Percentiles rank a stretch among this genome's conserved stretches.
These are phyloP conservation scores for Tanypteryx hageni DNA, from an alignment of 2,888 invertebrate species.

Conservation along the genomic window DNA sequence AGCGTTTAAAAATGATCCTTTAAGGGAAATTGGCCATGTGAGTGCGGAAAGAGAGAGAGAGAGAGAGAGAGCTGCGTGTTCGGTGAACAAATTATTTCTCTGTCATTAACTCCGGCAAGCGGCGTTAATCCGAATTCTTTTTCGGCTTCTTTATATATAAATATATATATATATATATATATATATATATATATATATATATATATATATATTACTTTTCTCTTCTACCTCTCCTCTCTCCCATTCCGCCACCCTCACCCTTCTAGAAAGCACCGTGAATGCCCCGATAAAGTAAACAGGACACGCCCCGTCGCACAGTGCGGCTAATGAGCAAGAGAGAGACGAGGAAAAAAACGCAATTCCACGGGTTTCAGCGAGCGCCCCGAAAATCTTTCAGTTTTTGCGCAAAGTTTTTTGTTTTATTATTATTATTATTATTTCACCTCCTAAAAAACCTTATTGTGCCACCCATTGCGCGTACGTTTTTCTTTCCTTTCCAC, in stretches of 20 bases:
- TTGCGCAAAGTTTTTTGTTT: background rate
- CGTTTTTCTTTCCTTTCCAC: background rate
- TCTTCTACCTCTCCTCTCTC: background rate
- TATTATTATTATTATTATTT: background rate
- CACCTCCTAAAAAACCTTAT: background rate
- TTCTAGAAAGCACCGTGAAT: background rate
- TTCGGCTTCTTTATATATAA: no score
- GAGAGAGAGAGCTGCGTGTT: background rate
- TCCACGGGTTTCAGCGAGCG: background rate
- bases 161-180: no score
- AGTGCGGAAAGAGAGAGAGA: background rate
- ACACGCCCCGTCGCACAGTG: background rate
- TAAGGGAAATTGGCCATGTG: constrained; percentile 2
- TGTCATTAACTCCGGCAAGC: constrained; percentile 30
- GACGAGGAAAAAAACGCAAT: background rate
- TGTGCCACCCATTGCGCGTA: background rate
- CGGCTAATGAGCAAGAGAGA: constrained; percentile 26
- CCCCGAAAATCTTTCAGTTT: background rate
- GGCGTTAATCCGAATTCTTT: background rate
- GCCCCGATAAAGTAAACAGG: background rate
- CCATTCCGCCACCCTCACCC: background rate
- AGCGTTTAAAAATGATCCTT: background rate
- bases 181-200: no score
- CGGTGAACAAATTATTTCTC: constrained; percentile 49
- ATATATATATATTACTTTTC: no score